Conservation (phyloP, 2,797 vertebrate species). For the Zalophus californianus region DNA sequence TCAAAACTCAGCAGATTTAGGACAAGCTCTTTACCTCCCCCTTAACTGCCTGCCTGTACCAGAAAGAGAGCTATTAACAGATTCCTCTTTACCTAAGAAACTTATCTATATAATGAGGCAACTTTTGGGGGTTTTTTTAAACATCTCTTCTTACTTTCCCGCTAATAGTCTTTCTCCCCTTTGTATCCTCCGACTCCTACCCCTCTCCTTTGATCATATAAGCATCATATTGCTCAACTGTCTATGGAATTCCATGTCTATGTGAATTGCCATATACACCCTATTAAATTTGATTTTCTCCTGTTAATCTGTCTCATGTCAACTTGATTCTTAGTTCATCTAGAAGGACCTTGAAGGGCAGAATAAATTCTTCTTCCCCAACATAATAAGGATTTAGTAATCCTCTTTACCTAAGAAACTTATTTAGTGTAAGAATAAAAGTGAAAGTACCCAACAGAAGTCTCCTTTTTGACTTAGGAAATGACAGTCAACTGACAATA, state of each 20-base stretch:
- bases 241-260: neutral
- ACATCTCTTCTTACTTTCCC: neutral
- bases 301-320: neutral
- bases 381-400: neutral
- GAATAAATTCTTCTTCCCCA: neutral
- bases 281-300: neutral
- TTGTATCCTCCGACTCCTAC: neutral
- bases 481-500: neutral
- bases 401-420: too few species aligned
- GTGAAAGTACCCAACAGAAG: neutral
- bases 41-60: neutral
- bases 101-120: neutral
- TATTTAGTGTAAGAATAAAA: conserved; percentile 16
- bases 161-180: neutral
- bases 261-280: neutral
- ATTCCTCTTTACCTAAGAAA: neutral
- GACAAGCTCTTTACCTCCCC: neutral
- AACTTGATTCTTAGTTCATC: neutral
- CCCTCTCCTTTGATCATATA: neutral
- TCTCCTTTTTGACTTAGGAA: neutral
- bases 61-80: neutral
- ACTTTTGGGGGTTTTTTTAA: neutral
- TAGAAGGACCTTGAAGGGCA: neutral
- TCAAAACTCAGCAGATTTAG: neutral
- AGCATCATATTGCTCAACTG: neutral